Evolutionary conservation across 2,113 vertebrate genomes (phyloP).

Genomic region (Cephalopterus ornatus): DNA sequence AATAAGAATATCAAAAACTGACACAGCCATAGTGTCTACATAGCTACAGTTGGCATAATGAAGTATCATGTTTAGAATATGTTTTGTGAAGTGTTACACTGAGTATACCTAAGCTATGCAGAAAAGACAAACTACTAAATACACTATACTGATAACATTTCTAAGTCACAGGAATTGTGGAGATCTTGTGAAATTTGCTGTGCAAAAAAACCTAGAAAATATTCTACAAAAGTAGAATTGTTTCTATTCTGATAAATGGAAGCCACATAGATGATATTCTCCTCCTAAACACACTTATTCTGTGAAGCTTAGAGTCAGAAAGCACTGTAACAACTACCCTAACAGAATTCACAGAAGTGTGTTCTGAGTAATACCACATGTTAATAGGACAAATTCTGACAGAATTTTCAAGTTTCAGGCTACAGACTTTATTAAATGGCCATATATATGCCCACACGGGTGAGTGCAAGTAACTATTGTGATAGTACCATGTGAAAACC

Average conservation of each 20-base stretch:
- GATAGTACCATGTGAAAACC: background rate
- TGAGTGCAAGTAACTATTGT: background rate
- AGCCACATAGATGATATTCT: background rate
- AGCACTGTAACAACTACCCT: background rate
- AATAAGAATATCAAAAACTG: background rate
- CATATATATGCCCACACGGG: background rate
- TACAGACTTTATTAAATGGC: background rate
- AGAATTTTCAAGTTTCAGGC: background rate
- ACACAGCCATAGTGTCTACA: background rate
- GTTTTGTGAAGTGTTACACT: background rate
- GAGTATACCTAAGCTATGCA: background rate
- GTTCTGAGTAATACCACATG: background rate
- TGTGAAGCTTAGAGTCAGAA: background rate
- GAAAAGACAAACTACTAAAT: background rate
- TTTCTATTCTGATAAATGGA: background rate
- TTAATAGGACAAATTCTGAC: background rate
- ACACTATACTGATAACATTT: background rate
- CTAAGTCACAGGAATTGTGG: background rate
- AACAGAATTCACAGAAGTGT: background rate
- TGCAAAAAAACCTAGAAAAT: background rate
- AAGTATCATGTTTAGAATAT: background rate
- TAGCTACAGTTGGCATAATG: background rate
- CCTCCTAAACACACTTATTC: background rate
- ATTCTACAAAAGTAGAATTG: background rate
- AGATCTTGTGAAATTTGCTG: background rate